phyloP scores from a whole-genome alignment of 2,888 invertebrate genomes.

The Diloba caeruleocephala region DNA sequence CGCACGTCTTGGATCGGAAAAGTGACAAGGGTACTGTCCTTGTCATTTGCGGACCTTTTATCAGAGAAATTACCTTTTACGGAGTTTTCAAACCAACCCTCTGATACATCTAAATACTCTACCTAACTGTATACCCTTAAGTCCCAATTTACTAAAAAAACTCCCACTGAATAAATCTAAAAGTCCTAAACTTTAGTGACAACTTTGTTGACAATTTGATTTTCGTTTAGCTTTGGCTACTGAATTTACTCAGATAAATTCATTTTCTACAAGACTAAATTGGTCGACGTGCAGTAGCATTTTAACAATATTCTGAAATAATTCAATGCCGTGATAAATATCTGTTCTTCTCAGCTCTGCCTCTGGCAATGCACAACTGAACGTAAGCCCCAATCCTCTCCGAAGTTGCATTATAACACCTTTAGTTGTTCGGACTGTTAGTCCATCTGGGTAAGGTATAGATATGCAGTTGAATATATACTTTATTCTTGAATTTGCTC shows the following conservation, averaged over 20 bases:
- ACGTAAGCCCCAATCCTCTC: no score
- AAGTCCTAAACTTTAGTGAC: slow-evolving; percentile 50
- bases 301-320: no score
- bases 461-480: no score
- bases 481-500: no score
- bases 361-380: no score
- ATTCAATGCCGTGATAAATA: no score
- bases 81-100: slow-evolving; percentile 19
- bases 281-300: no score
- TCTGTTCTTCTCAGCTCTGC: no score
- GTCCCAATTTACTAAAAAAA: slow-evolving; percentile 47
- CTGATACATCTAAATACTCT: slow-evolving; percentile 28
- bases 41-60: slow-evolving; percentile 53
- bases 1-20: slow-evolving; percentile 32
- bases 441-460: no score
- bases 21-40: slow-evolving; percentile 61
- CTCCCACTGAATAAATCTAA: slow-evolving; percentile 53
- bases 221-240: slow-evolving; percentile 23
- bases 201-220: slow-evolving; percentile 34
- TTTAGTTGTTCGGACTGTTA: no score
- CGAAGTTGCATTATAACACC: no score
- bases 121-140: slow-evolving; percentile 23
- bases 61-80: slow-evolving; percentile 46
- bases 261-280: not conserved
- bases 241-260: slow-evolving; percentile 10